These are phyloP conservation scores for Fragum whitleyi DNA, from an alignment of 2,888 invertebrate genomes.

Conservation along the genomic window DNA sequence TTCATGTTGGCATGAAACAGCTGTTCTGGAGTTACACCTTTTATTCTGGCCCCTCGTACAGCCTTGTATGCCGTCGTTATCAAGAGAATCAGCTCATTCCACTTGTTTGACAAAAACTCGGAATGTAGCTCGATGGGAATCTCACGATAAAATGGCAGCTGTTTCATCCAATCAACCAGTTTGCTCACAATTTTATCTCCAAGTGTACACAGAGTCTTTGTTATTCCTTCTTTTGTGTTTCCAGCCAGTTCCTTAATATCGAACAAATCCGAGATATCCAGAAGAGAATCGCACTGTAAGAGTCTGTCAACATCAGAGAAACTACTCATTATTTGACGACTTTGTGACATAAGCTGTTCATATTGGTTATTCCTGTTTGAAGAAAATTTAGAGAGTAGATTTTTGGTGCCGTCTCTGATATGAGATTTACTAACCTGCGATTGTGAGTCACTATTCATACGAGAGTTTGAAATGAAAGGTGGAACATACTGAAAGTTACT, in stretches of 20 bases:
- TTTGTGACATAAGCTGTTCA: background rate
- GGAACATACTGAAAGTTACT: background rate
- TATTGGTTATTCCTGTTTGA: background rate
- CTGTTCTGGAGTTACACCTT: conserved; percentile 57
- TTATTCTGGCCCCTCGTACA: conserved; percentile 31
- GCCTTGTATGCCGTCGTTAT: conserved; percentile 74
- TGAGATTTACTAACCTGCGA: background rate
- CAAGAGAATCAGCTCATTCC: conserved; percentile 89
- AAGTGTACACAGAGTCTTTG: conserved; percentile 92
- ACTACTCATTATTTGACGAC: conserved; percentile 17
- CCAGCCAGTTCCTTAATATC: conserved; percentile 68
- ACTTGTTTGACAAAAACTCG: conserved; percentile 97
- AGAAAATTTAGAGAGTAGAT: background rate
- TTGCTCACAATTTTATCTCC: conserved; percentile 99
- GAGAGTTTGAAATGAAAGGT: background rate
- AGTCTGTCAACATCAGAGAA: conserved; percentile 63
- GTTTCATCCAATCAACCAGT: conserved; percentile 99
- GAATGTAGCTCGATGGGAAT: conserved; percentile 95
- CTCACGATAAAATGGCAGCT: conserved; percentile 98
- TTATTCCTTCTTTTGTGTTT: conserved; percentile 89
- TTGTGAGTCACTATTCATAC: background rate
- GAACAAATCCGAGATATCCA: conserved; percentile 73
- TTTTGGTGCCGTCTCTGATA: background rate
- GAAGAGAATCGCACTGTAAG: conserved; percentile 68
- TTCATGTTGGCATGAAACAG: conserved; percentile 72